These are phyloP conservation scores for Burhinus oedicnemus DNA, from an alignment of 2,113 vertebrate species.

Conservation along the genomic window DNA sequence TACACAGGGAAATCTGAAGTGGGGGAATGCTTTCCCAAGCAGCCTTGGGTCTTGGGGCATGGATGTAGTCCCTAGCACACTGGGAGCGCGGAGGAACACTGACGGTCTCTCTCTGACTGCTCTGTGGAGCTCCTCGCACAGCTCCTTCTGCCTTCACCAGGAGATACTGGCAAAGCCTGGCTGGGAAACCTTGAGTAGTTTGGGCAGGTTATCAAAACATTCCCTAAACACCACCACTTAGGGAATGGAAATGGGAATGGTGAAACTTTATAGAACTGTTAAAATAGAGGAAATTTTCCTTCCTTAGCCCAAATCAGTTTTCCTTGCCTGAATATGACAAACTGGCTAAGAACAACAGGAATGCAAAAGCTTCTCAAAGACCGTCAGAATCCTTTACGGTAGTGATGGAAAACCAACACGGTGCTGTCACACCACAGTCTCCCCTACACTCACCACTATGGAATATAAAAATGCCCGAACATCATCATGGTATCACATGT, in stretches of 20 bases:
- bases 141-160: neutral
- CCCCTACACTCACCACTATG: fast-evolving
- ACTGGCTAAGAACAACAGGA: neutral
- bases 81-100: fast-evolving
- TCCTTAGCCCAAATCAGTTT: neutral
- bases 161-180: neutral
- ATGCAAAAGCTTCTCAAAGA: neutral
- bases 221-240: neutral
- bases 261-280: neutral
- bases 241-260: neutral
- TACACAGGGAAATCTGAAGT: neutral
- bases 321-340: neutral
- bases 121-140: neutral
- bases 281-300: neutral
- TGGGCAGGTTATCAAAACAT: neutral
- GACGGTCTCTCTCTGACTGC: too few relatives aligned
- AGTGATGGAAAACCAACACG: neutral
- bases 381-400: neutral
- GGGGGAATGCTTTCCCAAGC: neutral
- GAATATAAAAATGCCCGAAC: neutral
- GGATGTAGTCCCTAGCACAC: neutral
- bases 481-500: neutral
- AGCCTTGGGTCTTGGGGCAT: fast-evolving
- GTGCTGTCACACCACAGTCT: neutral
- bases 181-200: neutral